Percentiles rank a stretch among this genome's conserved stretches.
Conservation (phyloP, 2,797 vertebrate genomes). For the Danio choprae region DNA sequence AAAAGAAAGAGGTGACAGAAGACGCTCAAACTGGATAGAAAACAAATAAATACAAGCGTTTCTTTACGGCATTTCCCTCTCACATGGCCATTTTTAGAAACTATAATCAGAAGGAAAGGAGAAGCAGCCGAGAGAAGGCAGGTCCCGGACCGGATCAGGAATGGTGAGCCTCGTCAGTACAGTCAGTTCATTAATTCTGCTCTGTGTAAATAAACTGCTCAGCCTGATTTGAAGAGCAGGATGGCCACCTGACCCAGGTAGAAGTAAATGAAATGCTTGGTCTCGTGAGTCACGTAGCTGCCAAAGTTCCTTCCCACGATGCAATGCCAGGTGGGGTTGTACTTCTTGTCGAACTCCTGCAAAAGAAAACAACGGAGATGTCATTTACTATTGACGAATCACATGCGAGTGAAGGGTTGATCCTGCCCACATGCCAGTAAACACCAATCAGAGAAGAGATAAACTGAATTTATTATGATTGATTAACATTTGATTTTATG, state of each 20-base stretch:
- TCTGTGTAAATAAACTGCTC: constrained; percentile 68
- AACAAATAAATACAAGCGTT: constrained; percentile 92
- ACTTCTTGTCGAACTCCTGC: constrained; percentile 98
- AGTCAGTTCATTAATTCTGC: constrained; percentile 77
- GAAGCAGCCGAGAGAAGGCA: constrained; percentile 83
- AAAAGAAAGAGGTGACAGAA: constrained; percentile 70
- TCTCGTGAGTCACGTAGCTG: constrained; percentile 97
- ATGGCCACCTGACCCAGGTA: constrained; percentile 98
- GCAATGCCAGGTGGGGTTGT: constrained; percentile 98
- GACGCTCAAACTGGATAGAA: constrained; percentile 73
- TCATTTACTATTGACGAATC: no score
- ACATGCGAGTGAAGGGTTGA: no score
- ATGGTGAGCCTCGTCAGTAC: constrained; percentile 85
- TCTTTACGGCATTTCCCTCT: constrained; percentile 68
- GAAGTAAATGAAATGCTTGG: constrained; percentile 99
- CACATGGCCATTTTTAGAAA: constrained; percentile 74
- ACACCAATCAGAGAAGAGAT: no score
- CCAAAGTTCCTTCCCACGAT: constrained; percentile 97
- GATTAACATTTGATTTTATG: no score
- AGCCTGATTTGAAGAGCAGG: constrained; percentile 96
- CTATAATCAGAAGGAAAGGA: constrained; percentile 76
- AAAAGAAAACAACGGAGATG: background rate
- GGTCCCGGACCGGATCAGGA: constrained; percentile 85
- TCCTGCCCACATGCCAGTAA: no score
- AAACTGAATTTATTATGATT: no score